Percentiles rank a stretch among this genome's conserved stretches.
phyloP scores from a whole-genome alignment of 2,113 vertebrate genomes.

The human (Homo sapiens) region DNA sequence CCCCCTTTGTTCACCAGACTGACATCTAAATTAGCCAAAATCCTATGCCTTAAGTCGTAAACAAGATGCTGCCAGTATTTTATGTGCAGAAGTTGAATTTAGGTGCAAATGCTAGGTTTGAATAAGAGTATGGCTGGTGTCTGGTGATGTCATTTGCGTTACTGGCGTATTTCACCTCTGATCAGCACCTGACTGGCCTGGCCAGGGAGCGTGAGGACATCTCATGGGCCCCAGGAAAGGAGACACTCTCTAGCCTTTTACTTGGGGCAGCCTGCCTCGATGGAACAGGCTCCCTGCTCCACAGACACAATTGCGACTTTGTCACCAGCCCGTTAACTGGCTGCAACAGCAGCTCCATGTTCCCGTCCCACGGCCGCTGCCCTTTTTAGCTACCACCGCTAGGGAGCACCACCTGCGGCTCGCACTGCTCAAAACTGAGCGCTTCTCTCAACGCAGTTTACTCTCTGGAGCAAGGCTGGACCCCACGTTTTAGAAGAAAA shows the following conservation, averaged over 20 bases:
- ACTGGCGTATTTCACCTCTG: neutral
- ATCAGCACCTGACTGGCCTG: neutral
- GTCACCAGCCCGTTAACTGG: neutral
- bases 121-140: neutral
- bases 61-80: neutral
- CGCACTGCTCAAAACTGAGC: fast-evolving
- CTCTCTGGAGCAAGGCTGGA: no score
- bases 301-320: neutral
- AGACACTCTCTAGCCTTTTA: neutral
- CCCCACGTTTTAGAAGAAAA: neutral
- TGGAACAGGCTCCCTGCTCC: neutral
- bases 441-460: neutral
- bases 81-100: neutral
- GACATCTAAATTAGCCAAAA: neutral
- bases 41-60: neutral
- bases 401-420: neutral
- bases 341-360: neutral
- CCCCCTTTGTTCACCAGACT: neutral
- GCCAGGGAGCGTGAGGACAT: neutral
- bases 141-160: slow-evolving; percentile 41
- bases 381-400: neutral
- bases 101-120: neutral
- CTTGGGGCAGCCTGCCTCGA: neutral
- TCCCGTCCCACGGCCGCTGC: neutral
- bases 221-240: neutral